Evolutionary conservation across 2,797 vertebrate species (phyloP).

Genomic region (Phataginus tricuspis): DNA sequence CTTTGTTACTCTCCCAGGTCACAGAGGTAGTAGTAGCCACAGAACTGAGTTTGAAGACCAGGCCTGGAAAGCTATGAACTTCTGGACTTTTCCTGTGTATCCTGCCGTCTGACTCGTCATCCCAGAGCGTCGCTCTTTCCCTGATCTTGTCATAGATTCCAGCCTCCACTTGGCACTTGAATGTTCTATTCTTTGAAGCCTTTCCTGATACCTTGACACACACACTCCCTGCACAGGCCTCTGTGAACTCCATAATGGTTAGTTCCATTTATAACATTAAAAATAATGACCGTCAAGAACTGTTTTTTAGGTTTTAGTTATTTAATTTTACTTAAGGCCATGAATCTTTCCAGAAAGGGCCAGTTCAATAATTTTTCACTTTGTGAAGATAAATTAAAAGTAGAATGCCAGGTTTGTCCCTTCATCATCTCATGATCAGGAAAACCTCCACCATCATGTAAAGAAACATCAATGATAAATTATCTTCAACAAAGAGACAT

Average conservation of each 20-base stretch:
- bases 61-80: neutral
- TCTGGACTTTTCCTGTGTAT: neutral
- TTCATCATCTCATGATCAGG: neutral
- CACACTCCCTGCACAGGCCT: neutral
- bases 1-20: neutral
- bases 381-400: slow-evolving; percentile 33
- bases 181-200: neutral
- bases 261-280: neutral
- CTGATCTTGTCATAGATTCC: neutral
- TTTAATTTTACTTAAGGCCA: slow-evolving; percentile 7
- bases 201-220: neutral
- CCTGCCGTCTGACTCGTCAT: neutral
- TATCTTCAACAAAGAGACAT: neutral
- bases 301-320: slow-evolving; percentile 41
- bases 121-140: neutral
- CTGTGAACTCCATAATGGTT: neutral
- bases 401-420: neutral
- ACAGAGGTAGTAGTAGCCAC: neutral
- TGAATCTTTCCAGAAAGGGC: slow-evolving; percentile 18
- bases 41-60: neutral
- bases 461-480: neutral
- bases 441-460: neutral
- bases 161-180: neutral
- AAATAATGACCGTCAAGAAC: neutral
- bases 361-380: slow-evolving; percentile 10